Percentiles rank a stretch among this genome's conserved stretches.
phyloP scores from a whole-genome alignment of 2,797 vertebrate genomes.

The Melanotaenia nigrans region DNA sequence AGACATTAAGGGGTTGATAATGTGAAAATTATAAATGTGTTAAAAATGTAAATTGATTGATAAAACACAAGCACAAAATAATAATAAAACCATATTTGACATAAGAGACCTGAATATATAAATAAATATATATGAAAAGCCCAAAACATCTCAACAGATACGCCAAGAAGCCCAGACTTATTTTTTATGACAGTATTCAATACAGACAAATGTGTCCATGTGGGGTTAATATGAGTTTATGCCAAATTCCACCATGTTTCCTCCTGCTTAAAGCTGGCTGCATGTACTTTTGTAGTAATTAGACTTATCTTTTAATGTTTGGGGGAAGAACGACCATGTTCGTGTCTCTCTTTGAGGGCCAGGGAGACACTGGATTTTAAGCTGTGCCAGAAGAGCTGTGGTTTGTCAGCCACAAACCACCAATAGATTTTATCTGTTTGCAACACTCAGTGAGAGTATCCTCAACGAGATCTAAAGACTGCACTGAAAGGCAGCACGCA shows the following conservation, averaged over 20 bases:
- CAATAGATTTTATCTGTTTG: slow-evolving; percentile 57
- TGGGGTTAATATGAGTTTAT: slow-evolving; percentile 30
- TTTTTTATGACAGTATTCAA: slow-evolving; percentile 9
- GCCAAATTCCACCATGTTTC: slow-evolving; percentile 37
- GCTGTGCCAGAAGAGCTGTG: slow-evolving; percentile 49
- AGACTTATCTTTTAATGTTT: slow-evolving; percentile 67
- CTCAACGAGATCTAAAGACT: slow-evolving; percentile 30
- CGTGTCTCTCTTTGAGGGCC: slow-evolving; percentile 32
- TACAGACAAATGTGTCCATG: slow-evolving; percentile 20
- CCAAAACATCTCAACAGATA: neutral
- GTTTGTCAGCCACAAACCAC: slow-evolving; percentile 50
- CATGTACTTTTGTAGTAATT: slow-evolving; percentile 70
- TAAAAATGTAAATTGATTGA: too few relatives aligned
- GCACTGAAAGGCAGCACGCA: slow-evolving; percentile 4
- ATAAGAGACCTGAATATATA: too few relatives aligned
- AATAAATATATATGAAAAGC: too few relatives aligned
- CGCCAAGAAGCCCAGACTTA: slow-evolving; percentile 7
- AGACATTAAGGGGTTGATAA: too few relatives aligned
- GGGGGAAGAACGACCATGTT: slow-evolving; percentile 47
- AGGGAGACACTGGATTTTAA: slow-evolving; percentile 41
- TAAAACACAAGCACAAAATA: too few relatives aligned
- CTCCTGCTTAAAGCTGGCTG: slow-evolving; percentile 29
- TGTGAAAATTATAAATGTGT: too few relatives aligned
- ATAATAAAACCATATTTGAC: too few relatives aligned
- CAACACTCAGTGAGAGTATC: slow-evolving; percentile 42